Evolutionary conservation across 2,113 vertebrate species (phyloP), one percentile per base, ranked within the genome.

Genomic region (Triplophysa siluroides): DNA sequence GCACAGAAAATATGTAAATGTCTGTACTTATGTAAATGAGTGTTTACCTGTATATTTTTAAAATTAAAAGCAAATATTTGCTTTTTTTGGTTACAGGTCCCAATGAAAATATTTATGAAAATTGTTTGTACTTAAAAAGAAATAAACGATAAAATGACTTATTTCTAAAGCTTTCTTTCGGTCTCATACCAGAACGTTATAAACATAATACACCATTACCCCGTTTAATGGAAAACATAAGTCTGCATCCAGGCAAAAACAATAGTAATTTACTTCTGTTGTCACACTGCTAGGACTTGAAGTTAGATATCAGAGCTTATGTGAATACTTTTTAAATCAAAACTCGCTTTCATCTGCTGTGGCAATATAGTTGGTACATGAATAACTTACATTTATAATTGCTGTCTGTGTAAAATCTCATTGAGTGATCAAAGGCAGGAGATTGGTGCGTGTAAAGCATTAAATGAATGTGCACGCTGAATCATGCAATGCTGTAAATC

Each of bases 21-120:
- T 76, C 52, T 81, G 79, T 76, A 81, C 76, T 66, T 76, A 81
- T 76, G 79, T 76, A 81, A 81, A 76, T 81, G 52, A 47, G 79
- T 69, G 72, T 81, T 76, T 62, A 76, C 54, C 63, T 81, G 94
- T 93, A 94, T 94, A 94, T 87, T 95, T 95, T 95, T 94, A 0
- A 29, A 95, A 95, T 94, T 92, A 94, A 95, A 94, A 95, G 94
- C 94, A 93, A 93, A 94, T 95, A 94, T 94, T 93, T 95, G 94
- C 94, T 38, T 95, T 93, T 94, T 95, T 93, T 94, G 92, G 94
- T 95, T 94, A 94, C 95, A 95, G 94, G 94, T 94, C 94, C 93
- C 94, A 92, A 95, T 93, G 94, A 94, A 94, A 94, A 94, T 94
- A 95, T 95, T 95, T 95, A 95, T 95, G 93, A 95, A 95, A 95